Base-by-base conservation (phyloP, 2,797 vertebrate species). In the Enteromius mattozi region DNA sequence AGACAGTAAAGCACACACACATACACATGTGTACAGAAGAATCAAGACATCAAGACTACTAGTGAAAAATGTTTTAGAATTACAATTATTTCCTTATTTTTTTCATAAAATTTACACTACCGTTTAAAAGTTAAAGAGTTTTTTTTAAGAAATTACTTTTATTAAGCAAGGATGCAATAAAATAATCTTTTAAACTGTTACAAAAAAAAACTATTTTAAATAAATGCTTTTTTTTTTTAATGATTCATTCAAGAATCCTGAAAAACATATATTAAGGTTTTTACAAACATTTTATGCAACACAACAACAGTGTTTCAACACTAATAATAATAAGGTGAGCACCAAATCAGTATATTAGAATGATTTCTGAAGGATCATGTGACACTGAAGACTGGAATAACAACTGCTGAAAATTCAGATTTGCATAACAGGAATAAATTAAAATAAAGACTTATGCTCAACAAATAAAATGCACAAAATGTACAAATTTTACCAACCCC, bases 1-100 rank as follows among this genome's bases (percentile, higher is more conserved):
- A 78, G 30, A 82, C 85, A 61, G 83, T 66, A 74, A 86, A 72
- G 69, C 77, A 72, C 88, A 84, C 88, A 84, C 54, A 86, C 65
- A 63, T 19, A 77, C 76, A 27, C 56, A 71, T 30, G 54, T 19
- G 35, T 51, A 37, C 30, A 56, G 49, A 56, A 51, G 10, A 30
- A 49, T 72, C 24, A 27, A 49, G 54, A 21, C 30, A 35, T 75
- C 30, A 9, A 75, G 10, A 54, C 3, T 30, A 74, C 7, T 19
- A 9, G 8, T 17, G 6, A 74, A 49, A 49, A 24, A 35, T 30
- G 42, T 51, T 75, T 70, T 80, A 83, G 63, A 47, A 69, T 19
- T 61, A 51, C n/a, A 61, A 24, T 27, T 13, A 30, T 13, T 63
- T 30, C n/a, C 21, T 59, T 59, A 12, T 24, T 5, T 7, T 69